Conservation (phyloP, 2,888 invertebrate species). For the Megalurothrips usitatus region DNA sequence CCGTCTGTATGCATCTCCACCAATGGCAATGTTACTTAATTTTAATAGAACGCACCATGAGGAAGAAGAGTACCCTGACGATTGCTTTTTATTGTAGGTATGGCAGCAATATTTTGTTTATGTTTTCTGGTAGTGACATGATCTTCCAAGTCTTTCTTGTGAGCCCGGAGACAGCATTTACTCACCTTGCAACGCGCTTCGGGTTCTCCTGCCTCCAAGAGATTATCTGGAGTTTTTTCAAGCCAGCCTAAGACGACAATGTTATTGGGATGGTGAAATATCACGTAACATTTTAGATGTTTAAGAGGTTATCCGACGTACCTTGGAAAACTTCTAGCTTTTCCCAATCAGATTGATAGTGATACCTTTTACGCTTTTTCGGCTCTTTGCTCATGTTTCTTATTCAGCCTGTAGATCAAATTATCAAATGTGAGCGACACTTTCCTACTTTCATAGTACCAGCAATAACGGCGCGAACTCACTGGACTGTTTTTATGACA, state of each 20-base stretch:
- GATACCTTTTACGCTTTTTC: background rate
- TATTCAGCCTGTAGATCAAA: background rate
- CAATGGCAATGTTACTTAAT: background rate
- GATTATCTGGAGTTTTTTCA: too few species aligned
- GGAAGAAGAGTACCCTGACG: too few species aligned
- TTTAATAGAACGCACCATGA: background rate
- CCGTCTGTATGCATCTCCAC: background rate
- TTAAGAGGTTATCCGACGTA: background rate
- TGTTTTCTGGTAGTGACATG: too few species aligned
- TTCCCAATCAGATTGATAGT: background rate
- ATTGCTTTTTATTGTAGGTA: too few species aligned
- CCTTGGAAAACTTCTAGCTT: background rate
- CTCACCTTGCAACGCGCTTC: too few species aligned
- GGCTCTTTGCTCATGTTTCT: background rate
- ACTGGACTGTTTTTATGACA: too few species aligned
- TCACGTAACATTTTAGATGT: background rate
- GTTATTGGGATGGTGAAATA: background rate
- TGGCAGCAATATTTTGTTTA: too few species aligned
- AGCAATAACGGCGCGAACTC: too few species aligned
- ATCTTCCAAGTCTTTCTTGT: too few species aligned
- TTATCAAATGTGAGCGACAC: background rate
- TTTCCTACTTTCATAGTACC: too few species aligned
- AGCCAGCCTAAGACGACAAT: background rate
- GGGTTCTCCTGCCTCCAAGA: too few species aligned
- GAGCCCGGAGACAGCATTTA: too few species aligned